Conservation (phyloP, 2,797 vertebrate species). For the Falco novaeseelandiae region DNA sequence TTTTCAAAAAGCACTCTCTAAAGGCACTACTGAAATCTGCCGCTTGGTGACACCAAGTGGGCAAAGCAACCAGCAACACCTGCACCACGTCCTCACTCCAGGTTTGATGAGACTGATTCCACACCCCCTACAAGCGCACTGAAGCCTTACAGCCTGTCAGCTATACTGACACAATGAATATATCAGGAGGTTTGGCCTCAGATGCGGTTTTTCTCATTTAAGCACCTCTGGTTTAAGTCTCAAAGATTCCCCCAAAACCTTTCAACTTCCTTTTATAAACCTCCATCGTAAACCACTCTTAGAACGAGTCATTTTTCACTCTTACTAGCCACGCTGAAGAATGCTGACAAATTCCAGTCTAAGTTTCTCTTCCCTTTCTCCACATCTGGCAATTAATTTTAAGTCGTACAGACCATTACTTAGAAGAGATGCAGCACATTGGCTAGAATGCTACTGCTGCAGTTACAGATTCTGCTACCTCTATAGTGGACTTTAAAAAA, state of each 20-base stretch:
- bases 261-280: background rate
- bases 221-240: background rate
- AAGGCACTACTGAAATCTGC: too few species aligned
- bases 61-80: background rate
- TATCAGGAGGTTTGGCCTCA: background rate
- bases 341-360: background rate
- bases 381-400: background rate
- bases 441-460: background rate
- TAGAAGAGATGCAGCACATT: background rate
- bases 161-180: background rate
- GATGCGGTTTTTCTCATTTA: background rate
- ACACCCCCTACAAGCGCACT: background rate
- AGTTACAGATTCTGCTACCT: background rate
- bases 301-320: background rate
- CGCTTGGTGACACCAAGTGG: background rate
- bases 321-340: background rate
- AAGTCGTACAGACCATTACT: background rate
- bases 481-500: background rate
- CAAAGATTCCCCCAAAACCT: too few species aligned
- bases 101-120: background rate
- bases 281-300: background rate
- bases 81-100: fast-evolving
- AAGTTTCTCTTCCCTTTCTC: background rate
- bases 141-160: fast-evolving
- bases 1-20: background rate